Base-by-base conservation (phyloP, 2,888 invertebrate genomes). In the Drosophila nr. medialis region DNA sequence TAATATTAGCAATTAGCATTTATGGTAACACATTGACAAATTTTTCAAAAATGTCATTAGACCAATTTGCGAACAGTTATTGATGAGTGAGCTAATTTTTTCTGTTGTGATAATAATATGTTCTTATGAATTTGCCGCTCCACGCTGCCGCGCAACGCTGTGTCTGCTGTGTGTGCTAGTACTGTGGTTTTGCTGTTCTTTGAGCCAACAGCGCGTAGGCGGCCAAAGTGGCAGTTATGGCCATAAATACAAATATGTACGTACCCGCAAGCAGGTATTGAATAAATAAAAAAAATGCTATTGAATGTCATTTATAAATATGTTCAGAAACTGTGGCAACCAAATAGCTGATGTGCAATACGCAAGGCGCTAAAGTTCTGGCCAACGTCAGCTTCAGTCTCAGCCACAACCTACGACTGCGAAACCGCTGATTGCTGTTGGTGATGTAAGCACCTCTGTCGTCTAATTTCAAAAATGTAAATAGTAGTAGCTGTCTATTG, bases 161-260 rank as follows among this genome's bases (percentile, higher is more conserved):
- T 60, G 45, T 48, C 68, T 68, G 55, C 27, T 55, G 36, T 54
- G 6, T 54, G 40, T 58, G 30, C 45, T 58, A 36, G 62, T 55
- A 56, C 63, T 73, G 69, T 63, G 65, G 24, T 38, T 64, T 53
- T 61, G 77, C 61, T 77, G 78, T 80, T 80, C 80, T 80, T 80
- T 66, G 55, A 75, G 67, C 68, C 49, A 67, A 56, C 59, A 54
- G 56, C 71, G 86, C 82, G 85, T 86, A 77, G 85, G 85, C 78
- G 89, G 64, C 72, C 80, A 74, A 84, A 84, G 85, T 89, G 83
- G 86, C 87, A 85, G 87, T 86, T 87, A 89, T 89, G 85, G 83
- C 83, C 85, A 89, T 89, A 86, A 83, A 84, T 77, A 81, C 86
- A 83, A 88, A 84, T 86, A 82, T 82, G 86, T 86, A 78, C 85